phyloP scores from a whole-genome alignment of 2,888 invertebrate genomes.

The Clanis bilineata region DNA sequence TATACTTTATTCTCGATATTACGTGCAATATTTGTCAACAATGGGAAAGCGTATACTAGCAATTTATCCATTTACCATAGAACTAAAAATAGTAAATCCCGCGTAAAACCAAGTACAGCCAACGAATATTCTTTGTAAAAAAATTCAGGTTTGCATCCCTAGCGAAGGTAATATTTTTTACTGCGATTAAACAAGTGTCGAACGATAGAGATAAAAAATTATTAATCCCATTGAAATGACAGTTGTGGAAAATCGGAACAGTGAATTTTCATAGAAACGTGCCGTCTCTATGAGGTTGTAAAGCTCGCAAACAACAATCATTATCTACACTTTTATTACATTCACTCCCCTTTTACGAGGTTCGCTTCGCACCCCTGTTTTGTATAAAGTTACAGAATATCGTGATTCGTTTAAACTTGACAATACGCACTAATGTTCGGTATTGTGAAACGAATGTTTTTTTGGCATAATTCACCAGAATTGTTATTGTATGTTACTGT shows the following conservation, averaged over 20 bases:
- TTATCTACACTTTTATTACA: slow-evolving; percentile 4
- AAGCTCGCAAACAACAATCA: slow-evolving; percentile 1
- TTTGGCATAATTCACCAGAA: not conserved
- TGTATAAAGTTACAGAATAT: slow-evolving; percentile 20
- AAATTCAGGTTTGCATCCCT: no score
- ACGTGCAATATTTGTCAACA: not conserved
- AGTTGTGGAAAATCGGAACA: not conserved
- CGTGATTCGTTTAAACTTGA: slow-evolving; percentile 7
- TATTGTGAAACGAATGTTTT: not conserved
- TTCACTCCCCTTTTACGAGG: slow-evolving; percentile 24
- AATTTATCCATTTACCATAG: slow-evolving; percentile 8
- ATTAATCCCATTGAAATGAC: no score
- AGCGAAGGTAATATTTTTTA: no score
- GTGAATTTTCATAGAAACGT: not conserved
- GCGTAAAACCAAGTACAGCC: not conserved
- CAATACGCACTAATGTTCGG: not conserved
- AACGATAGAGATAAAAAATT: no score
- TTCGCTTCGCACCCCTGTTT: slow-evolving; percentile 21
- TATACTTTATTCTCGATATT: not conserved
- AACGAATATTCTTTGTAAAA: not conserved
- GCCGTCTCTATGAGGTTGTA: not conserved
- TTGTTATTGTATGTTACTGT: not conserved
- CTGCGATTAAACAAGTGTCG: no score
- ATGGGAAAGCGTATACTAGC: not conserved
- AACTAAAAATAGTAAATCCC: not conserved